A percentile compares a stretch with the other conserved stretches of the same genome.
These are phyloP conservation scores for Cactoblastis cactorum DNA, from an alignment of 2,888 invertebrate species.

Conservation along the genomic window DNA sequence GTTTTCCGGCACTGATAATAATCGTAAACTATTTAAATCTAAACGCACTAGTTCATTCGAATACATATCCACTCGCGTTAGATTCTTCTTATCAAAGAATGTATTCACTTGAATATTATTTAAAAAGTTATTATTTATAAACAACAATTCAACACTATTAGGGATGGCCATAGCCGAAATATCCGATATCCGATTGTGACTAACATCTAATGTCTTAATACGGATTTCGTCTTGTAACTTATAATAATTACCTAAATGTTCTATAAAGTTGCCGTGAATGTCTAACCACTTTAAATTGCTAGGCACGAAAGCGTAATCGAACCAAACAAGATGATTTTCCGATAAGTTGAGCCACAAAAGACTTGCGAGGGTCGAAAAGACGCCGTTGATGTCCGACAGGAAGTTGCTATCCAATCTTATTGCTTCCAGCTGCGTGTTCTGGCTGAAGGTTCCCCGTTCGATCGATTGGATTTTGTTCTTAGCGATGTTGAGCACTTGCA, in stretches of 20 bases:
- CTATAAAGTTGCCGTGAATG: conserved; percentile 93
- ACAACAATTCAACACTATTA: conserved; percentile 91
- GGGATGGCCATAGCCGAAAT: conserved; percentile 92
- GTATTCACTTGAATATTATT: conserved; percentile 90
- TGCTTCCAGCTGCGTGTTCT: conserved; percentile 90
- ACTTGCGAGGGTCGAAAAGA: conserved; percentile 91
- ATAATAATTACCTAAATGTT: conserved; percentile 92
- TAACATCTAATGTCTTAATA: conserved; percentile 92
- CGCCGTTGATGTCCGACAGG: conserved; percentile 92
- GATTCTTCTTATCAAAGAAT: conserved; percentile 90
- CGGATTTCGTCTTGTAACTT: conserved; percentile 89
- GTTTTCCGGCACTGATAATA: conserved; percentile 85
- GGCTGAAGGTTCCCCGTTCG: conserved; percentile 90
- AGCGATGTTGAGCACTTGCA: conserved; percentile 92
- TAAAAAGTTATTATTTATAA: conserved; percentile 93
- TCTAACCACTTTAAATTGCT: conserved; percentile 94
- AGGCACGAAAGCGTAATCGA: conserved; percentile 95
- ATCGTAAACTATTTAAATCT: conserved; percentile 88
- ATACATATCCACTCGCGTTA: conserved; percentile 93
- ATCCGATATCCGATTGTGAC: conserved; percentile 92
- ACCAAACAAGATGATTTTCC: conserved; percentile 94
- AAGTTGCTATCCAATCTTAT: conserved; percentile 93
- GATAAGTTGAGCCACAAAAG: conserved; percentile 93
- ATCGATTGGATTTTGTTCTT: conserved; percentile 93
- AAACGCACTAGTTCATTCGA: conserved; percentile 91